Conservation (phyloP, 2,113 vertebrate species). For the Henicopernis longicauda region DNA sequence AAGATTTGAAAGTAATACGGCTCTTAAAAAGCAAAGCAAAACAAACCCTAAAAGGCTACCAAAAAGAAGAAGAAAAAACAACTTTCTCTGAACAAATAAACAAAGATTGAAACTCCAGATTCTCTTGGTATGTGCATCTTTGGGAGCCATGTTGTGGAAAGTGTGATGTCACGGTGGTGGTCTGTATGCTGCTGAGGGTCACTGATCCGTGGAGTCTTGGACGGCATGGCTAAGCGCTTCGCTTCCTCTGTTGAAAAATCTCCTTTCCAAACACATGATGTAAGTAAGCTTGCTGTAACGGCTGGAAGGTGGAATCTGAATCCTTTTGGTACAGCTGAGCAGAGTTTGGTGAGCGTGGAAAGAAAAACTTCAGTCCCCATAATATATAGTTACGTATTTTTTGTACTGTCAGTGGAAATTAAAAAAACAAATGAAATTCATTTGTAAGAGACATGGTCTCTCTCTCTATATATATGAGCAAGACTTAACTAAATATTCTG, state of each 20-base stretch:
- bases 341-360: slow-evolving; percentile 42
- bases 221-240: slow-evolving; percentile 63
- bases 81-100: slow-evolving; percentile 50
- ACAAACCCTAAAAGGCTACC: slow-evolving; percentile 17
- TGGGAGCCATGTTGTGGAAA: slow-evolving; percentile 66
- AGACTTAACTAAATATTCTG: neutral
- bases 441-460: neutral
- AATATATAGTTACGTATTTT: neutral
- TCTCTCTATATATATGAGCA: neutral
- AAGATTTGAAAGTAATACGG: slow-evolving; percentile 10
- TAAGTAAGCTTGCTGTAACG: slow-evolving; percentile 70
- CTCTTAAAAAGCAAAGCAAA: slow-evolving; percentile 39
- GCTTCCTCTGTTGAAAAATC: slow-evolving; percentile 81
- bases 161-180: slow-evolving; percentile 69
- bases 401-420: slow-evolving; percentile 21
- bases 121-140: slow-evolving; percentile 54
- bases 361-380: slow-evolving; percentile 31
- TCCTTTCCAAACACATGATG: slow-evolving; percentile 83
- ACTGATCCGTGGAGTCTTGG: slow-evolving; percentile 74
- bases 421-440: neutral
- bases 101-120: slow-evolving; percentile 43
- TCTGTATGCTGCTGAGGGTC: slow-evolving; percentile 70
- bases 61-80: slow-evolving; percentile 25
- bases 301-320: slow-evolving; percentile 67
- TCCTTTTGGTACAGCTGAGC: slow-evolving; percentile 51